These are phyloP conservation scores for Spheniscus humboldti DNA, from an alignment of 2,797 vertebrate genomes.

Conservation along the genomic window DNA sequence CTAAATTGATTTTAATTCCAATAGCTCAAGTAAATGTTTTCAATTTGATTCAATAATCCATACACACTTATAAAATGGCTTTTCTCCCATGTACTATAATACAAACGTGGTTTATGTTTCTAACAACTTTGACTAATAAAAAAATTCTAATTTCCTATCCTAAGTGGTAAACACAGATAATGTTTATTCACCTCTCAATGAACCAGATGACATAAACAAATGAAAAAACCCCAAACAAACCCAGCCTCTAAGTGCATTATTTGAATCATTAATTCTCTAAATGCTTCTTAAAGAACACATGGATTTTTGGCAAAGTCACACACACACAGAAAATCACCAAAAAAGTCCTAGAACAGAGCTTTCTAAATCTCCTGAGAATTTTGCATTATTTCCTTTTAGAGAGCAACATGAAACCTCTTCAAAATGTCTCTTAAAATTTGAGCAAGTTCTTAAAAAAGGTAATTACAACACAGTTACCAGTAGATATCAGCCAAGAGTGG, in stretches of 20 bases:
- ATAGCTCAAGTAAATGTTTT: slow-evolving; percentile 64
- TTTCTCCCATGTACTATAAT: slow-evolving; percentile 39
- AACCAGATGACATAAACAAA: background rate
- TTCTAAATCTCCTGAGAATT: background rate
- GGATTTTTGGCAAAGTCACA: background rate
- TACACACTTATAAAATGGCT: slow-evolving; percentile 50
- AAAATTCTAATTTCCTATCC: slow-evolving; percentile 7
- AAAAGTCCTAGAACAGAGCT: background rate
- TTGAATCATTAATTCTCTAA: background rate
- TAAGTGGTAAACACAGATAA: background rate
- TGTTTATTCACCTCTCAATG: background rate
- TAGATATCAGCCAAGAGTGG: background rate
- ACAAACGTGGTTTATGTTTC: slow-evolving; percentile 23
- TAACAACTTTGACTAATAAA: slow-evolving; percentile 41
- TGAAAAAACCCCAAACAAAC: background rate
- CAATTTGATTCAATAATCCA: slow-evolving; percentile 68
- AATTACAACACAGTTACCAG: background rate
- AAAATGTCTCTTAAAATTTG: background rate
- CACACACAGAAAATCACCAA: background rate
- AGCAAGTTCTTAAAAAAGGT: background rate
- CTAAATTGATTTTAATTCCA: slow-evolving; percentile 58
- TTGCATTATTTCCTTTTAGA: background rate
- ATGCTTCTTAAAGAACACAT: background rate
- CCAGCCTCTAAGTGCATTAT: background rate
- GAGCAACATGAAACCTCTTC: background rate